Evolutionary conservation across 2,797 vertebrate species (phyloP).

Genomic region (Karalla daura): DNA sequence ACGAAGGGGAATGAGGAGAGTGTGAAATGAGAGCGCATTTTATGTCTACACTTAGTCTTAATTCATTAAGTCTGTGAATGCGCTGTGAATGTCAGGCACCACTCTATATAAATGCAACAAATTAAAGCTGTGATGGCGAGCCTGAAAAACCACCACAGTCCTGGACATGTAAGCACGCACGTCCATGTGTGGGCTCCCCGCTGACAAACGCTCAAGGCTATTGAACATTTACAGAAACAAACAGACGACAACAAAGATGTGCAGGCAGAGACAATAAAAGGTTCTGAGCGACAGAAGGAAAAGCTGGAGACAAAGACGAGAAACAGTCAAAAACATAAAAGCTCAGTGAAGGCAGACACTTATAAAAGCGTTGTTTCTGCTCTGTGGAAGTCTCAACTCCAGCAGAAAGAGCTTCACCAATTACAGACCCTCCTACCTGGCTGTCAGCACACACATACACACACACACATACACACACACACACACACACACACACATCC

Average conservation of each 20-base stretch:
- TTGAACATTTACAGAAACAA: conserved; percentile 55
- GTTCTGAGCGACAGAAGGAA: conserved; percentile 26
- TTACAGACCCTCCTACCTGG: conserved; percentile 32
- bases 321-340: conserved; percentile 37
- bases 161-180: background rate
- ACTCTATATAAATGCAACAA: conserved; percentile 60
- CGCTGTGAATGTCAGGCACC: conserved; percentile 50
- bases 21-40: conserved; percentile 36
- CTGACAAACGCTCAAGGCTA: conserved; percentile 53
- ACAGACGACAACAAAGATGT: conserved; percentile 38
- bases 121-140: no score
- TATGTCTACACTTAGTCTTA: conserved; percentile 63
- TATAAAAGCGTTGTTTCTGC: conserved; percentile 15
- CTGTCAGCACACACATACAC: conserved; percentile 12
- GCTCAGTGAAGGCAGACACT: conserved; percentile 8
- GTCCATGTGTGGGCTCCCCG: conserved; percentile 46
- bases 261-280: conserved; percentile 38
- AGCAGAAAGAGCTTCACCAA: conserved; percentile 32
- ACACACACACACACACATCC: conserved; percentile 5
- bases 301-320: conserved; percentile 36
- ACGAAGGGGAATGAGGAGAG: conserved; percentile 31
- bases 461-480: background rate
- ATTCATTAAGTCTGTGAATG: conserved; percentile 65
- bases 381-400: conserved; percentile 4
- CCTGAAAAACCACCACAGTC: conserved; percentile 1